These are phyloP conservation scores for Cinara cedri DNA, from an alignment of 2,888 invertebrate species.

Conservation along the genomic window DNA sequence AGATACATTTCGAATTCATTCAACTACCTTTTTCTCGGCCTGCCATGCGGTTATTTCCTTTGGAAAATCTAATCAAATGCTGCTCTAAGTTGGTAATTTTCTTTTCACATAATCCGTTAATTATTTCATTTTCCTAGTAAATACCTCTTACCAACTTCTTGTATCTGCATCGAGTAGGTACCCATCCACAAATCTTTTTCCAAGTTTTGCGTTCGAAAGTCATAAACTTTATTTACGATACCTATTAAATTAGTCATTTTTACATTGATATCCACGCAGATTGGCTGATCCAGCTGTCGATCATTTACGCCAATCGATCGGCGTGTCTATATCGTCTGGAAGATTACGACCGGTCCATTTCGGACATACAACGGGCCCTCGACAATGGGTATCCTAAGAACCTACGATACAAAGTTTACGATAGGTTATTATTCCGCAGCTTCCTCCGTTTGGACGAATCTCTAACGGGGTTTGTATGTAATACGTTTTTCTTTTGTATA, in stretches of 20 bases:
- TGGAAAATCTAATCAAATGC: too few relatives aligned
- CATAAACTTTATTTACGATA: not conserved
- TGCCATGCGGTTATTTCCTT: too few relatives aligned
- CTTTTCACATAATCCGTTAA: too few relatives aligned
- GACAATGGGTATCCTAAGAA: slow-evolving; percentile 74
- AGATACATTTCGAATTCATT: too few relatives aligned
- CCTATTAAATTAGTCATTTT: not conserved
- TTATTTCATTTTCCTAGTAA: too few relatives aligned
- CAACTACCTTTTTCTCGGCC: too few relatives aligned
- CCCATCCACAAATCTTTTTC: not conserved
- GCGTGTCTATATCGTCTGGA: slow-evolving; percentile 78
- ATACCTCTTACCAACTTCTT: too few relatives aligned
- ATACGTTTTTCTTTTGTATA: slow-evolving; percentile 34
- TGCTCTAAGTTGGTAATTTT: too few relatives aligned
- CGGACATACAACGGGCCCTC: slow-evolving; percentile 74
- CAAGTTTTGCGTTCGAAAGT: too few relatives aligned
- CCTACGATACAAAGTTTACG: slow-evolving; percentile 76
- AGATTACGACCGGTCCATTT: slow-evolving; percentile 71
- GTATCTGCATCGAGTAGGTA: too few relatives aligned
- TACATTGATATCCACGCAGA: not conserved
- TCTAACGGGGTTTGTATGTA: too few relatives aligned
- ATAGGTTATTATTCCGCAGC: slow-evolving; percentile 64
- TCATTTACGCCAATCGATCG: slow-evolving; percentile 80
- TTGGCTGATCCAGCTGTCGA: slow-evolving; percentile 62
- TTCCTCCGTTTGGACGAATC: too few relatives aligned